Evolutionary conservation across 2,888 invertebrate species (phyloP), one percentile per base, ranked within the genome.

Genomic region (Phortica okadai): DNA sequence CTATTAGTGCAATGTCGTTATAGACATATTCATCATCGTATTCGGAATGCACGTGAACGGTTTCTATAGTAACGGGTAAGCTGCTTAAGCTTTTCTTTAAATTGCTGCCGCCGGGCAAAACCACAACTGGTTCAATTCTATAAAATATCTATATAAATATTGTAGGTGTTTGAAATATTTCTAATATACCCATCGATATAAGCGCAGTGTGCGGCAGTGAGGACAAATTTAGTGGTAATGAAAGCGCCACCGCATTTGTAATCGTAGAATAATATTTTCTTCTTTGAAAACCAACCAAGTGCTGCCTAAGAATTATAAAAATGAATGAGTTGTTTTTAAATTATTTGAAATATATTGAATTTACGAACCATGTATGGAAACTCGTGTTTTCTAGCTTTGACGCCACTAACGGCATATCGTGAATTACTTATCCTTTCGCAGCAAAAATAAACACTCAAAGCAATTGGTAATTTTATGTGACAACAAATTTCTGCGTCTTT

Each of bases 171-270:
- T 16, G 6, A 10, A 7, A 56, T 6, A 14, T 16, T 6, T 6
- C 6, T 1, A n/a, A n/a, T n/a, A 56, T 56, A 56, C 56, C 56
- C 56, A 1, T 56, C 56, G 16, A 56, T 16, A 56, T 56, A 56
- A 56, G 56, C 56, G 16, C 56, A 56, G 16, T 56, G 56, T 6
- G 56, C 56, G n/a, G 56, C 56, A 14, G 56, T 56, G n/a, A 56
- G 16, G 6, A 56, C 56, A 56, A 56, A 56, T 56, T 56, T 56
- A 1, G 1, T 14, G n/a, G 11, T 56, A 56, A 56, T 56, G 56
- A 56, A 56, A n/a, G 16, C 56, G 16, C 56, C 56, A 56, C 56
- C 56, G 16, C 56, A 56, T 56, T 56, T 56, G 56, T 56, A 56
- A 16, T 56, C 56, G 16, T 56, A 56, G 2, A 6, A 16, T 11